Evolutionary conservation across 2,113 vertebrate genomes (phyloP).

Genomic region (Muscicapa adusta): DNA sequence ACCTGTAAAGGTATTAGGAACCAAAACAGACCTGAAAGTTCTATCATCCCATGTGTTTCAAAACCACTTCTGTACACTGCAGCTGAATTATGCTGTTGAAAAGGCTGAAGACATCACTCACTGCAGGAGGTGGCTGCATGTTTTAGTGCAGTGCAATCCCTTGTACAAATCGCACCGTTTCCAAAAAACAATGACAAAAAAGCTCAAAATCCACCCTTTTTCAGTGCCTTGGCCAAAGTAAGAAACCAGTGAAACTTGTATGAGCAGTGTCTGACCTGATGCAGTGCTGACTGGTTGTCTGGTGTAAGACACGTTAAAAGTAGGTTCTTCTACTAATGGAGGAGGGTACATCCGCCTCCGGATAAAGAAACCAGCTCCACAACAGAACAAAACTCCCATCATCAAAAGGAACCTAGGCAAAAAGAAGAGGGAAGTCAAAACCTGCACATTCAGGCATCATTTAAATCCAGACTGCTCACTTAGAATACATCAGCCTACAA

Average conservation of each 20-base stretch:
- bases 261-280: conserved; percentile 78
- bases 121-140: neutral
- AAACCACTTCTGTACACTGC: neutral
- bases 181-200: neutral
- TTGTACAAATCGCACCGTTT: neutral
- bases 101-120: neutral
- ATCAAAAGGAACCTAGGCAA: conserved; percentile 90
- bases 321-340: conserved; percentile 86
- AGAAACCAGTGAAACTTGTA: neutral
- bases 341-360: conserved; percentile 92
- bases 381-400: conserved; percentile 98
- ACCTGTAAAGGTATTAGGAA: neutral
- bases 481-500: neutral
- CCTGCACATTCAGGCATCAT: neutral
- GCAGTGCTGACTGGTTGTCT: conserved; percentile 80
- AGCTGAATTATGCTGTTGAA: neutral
- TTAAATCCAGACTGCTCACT: neutral
- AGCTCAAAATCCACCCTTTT: neutral
- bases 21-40: neutral
- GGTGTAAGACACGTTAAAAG: conserved; percentile 96
- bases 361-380: conserved; percentile 93
- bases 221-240: neutral
- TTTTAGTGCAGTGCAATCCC: neutral
- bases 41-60: neutral
- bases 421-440: neutral